These are phyloP conservation scores for Volucella zonaria DNA, from an alignment of 2,888 invertebrate genomes.

Conservation along the genomic window DNA sequence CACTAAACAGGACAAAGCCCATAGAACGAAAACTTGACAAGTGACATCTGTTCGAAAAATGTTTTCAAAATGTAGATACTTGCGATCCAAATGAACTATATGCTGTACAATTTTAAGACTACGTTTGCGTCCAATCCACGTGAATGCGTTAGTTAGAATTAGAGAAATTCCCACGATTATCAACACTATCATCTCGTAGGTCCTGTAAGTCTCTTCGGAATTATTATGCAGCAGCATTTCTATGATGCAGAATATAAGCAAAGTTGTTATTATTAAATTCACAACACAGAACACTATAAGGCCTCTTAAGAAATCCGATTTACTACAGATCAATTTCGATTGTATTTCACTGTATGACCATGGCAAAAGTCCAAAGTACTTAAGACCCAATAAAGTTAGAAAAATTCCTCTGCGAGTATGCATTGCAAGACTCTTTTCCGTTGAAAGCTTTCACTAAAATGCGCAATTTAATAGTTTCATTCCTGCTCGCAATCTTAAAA, in stretches of 20 bases:
- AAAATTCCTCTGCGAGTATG: constrained; percentile 4
- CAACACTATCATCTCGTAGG: too few species aligned
- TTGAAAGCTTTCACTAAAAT: neutral
- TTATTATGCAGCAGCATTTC: too few species aligned
- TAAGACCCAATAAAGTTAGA: constrained; percentile 12
- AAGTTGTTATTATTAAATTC: neutral
- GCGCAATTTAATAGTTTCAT: too few species aligned
- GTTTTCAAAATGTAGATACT: constrained; percentile 2
- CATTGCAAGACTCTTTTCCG: neutral
- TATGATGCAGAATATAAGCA: too few species aligned
- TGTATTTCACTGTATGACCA: neutral
- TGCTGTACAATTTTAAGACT: neutral
- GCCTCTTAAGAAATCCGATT: neutral
- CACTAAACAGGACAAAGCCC: neutral
- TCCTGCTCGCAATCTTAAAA: too few species aligned
- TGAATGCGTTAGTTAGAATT: neutral
- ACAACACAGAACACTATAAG: neutral
- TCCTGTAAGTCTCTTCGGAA: too few species aligned
- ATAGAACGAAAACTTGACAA: neutral
- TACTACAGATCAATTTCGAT: constrained; percentile 14
- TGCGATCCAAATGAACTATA: neutral
- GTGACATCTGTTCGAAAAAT: neutral
- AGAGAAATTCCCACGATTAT: too few species aligned
- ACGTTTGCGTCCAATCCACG: neutral
- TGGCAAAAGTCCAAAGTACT: constrained; percentile 31